These are phyloP conservation scores for Rhynchonycteris naso DNA, from an alignment of 2,797 vertebrate species.

Conservation along the genomic window DNA sequence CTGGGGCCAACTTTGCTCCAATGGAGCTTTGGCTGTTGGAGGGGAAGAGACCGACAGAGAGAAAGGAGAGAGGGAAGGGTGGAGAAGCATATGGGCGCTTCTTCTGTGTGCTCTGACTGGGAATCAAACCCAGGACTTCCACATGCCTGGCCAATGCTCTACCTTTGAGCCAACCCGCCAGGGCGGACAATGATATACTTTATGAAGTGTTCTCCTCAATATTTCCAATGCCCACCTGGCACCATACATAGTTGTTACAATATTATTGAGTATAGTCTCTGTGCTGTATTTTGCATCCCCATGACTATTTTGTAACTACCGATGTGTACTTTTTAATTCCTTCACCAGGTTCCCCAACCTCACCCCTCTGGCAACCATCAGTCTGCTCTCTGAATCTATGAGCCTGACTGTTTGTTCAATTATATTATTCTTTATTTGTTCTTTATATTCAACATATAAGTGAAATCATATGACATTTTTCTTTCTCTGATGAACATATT, in stretches of 20 bases:
- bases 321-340: not conserved
- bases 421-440: not conserved
- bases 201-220: not conserved
- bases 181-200: not conserved
- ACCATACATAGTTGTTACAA: not conserved
- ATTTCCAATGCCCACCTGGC: not conserved
- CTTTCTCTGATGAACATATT: not conserved
- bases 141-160: no score
- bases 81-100: no score
- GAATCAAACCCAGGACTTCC: no score
- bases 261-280: not conserved
- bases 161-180: no score
- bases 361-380: not conserved
- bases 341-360: not conserved
- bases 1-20: no score
- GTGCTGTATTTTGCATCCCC: not conserved
- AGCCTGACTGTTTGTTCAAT: not conserved
- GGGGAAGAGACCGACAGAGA: no score
- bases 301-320: not conserved
- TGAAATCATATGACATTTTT: not conserved
- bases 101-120: no score
- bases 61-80: no score
- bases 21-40: no score
- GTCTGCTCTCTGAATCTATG: not conserved
- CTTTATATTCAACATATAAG: not conserved